phyloP scores from a whole-genome alignment of 2,888 invertebrate genomes.

The Tipula vernalis region DNA sequence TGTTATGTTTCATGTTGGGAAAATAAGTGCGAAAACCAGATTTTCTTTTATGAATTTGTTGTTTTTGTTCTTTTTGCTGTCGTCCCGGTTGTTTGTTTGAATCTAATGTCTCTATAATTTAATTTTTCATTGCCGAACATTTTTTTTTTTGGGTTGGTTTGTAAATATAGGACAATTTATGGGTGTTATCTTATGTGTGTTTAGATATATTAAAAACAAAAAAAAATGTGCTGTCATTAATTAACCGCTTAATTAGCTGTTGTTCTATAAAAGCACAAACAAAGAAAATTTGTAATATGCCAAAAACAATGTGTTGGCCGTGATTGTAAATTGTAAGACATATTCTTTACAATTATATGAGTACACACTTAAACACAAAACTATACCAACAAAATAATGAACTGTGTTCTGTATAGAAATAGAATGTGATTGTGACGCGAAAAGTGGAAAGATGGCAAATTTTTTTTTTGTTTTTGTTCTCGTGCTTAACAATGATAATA shows the following conservation, averaged over 20 bases:
- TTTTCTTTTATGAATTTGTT: background rate
- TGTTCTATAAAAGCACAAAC: background rate
- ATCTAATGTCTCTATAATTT: background rate
- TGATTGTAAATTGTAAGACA: no score
- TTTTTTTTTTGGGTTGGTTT: background rate
- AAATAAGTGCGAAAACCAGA: background rate
- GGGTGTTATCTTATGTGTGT: background rate
- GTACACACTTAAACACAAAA: no score
- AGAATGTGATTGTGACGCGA: background rate
- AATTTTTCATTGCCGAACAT: background rate
- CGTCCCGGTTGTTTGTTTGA: background rate
- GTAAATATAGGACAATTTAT: background rate
- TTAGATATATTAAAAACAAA: background rate
- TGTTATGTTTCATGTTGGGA: background rate
- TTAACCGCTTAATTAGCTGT: background rate
- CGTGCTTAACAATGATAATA: background rate
- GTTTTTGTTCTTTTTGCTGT: background rate
- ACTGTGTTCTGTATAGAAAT: no score
- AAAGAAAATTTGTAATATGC: background rate
- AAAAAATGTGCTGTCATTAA: background rate
- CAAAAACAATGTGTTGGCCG: background rate
- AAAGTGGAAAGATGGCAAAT: background rate
- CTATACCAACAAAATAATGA: no score
- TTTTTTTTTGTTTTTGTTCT: background rate
- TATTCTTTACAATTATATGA: no score